Base-by-base conservation (phyloP, 2,797 vertebrate genomes). In the Scolopax rusticola region DNA sequence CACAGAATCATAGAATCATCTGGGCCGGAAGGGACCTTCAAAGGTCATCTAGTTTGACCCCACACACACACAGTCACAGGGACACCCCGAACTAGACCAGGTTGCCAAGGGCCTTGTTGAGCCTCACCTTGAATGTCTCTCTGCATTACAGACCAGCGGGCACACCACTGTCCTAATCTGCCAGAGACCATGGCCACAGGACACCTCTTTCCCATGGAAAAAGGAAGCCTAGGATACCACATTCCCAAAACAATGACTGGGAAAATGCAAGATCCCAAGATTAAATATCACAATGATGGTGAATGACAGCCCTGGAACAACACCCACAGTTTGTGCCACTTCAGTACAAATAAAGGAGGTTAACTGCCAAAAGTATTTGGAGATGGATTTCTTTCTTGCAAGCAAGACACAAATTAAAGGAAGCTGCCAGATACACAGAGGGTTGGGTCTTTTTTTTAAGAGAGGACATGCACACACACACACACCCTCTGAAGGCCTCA, bases 331-430 rank as follows among this genome's bases (percentile, higher is more conserved):
- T 67, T 50, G 85, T 53, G 71, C 74, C 89, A 74, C 74, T 94
- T 43, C 38, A 47, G 23, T 9, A 70, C 56, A 82, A 93, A 80
- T 60, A 54, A 80, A 68, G 28, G 51, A 95, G 80, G 17, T 71
- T 68, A 60, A 60, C 63, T 91, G 94, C 77, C 84, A 90, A 87
- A 89, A 80, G 14, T 19, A 40, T 82, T 73, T 87, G 38, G 77
- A 87, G 90, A 79, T 89, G 38, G 27, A 89, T 89, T 91, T 90
- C 70, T 92, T 32, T 90, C 86, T 93, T 0, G 0, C 81, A 92
- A 84, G 84, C 93, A 87, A 90, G 63, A 94, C 54, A 81, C 51
- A 74, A 93, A 92, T 65, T 61, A 74, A 80, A 96, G 90, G 93
- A 95, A 95, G 71, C 68, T 92, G 91, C 61, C 91, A 87, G 70